Base-by-base conservation (phyloP, 2,888 invertebrate species). In the Tortrix viridana region DNA sequence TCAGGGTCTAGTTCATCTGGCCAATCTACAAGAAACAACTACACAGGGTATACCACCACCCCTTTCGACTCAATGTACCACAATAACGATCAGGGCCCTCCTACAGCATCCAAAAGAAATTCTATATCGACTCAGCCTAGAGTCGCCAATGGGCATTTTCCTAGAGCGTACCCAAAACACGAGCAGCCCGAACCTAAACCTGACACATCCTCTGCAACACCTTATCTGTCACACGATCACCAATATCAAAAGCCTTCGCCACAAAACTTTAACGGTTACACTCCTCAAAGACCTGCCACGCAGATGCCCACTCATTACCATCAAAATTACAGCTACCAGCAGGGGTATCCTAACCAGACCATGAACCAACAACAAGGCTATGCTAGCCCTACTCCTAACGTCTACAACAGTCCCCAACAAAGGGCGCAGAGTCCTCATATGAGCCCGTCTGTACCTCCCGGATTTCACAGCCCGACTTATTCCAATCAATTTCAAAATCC, bases 1-100 rank as follows among this genome's bases (percentile, higher is more conserved):
- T 92, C 92, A 48, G 91, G 92, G 52, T 92, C 92, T 63, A 91
- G 91, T 77, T 91, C 92, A 19, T 91, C 91, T 5, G 89, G 92
- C 3, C 90, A 90, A 71, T 90, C 89, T n/a, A 90, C 86, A 65
- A 82, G 91, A 74, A 89, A 86, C 19, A 92, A 87, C 71, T 89
- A 88, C 69, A 92, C 92, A 53, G 89, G 89, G 37, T 90, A 88
- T 70, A 88, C 89, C 16, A 86, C 89, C 43, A 66, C 69, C 14
- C 90, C 91, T 69, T 91, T 81, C 65, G 91, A 92, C 67, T 91
- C 92, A 0, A 87, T 90, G 82, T 91, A 90, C 67, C 89, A 86
- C 70, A 87, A 88, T 67, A 87, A 86, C 60, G 90, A 91, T 56
- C 86, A 85, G 20, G 71, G 77, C 9, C 85, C 82, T 62, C 79